Base-by-base conservation (phyloP, 2,797 vertebrate species). In the Simalia tracyae region DNA sequence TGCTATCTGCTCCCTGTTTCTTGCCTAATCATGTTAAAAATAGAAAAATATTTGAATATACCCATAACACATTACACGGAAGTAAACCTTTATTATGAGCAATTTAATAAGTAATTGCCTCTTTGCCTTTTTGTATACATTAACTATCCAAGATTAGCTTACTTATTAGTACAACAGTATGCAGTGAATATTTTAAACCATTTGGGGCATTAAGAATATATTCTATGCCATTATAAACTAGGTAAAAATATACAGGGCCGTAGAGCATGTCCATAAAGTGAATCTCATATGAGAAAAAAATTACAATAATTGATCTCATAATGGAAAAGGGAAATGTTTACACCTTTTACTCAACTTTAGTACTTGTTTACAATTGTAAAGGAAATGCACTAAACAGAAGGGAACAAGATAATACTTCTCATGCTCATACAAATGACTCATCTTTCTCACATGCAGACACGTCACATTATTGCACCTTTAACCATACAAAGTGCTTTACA, bases 1-100 rank as follows among this genome's bases (percentile, higher is more conserved):
- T 96, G 96, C 96, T 96, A 96, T 95, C 92, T 96, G 94, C 93
- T 96, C 94, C 68, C 96, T 94, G 31, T 96, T 95, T 96, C 94
- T 94, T 96, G 88, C 96, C 96, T 96, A 91, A 96, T 95, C 95
- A 93, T 92, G 93, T 95, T 94, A 92, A 95, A 96, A 96, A 96
- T 94, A 96, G 95, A 95, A 95, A 96, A 94, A 90, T 26, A 64
- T 96, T 94, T 96, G 94, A 94, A 95, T 94, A 93, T 86, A 94
- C 94, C 94, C 72, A 87, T 91, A 91, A 87, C 94, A 87, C 26
- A 94, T 42, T 94, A 93, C 11, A 93, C 84, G 93, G 84, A 96
- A 95, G 89, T 14, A 94, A 94, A 93, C 66, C 91, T 92, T 90
- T 87, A 59, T 89, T 59, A 10, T 54, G 88, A 92, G 90, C 64